Evolutionary conservation across 2,113 vertebrate genomes (phyloP).

Genomic region (Phalacrocorax carbo): DNA sequence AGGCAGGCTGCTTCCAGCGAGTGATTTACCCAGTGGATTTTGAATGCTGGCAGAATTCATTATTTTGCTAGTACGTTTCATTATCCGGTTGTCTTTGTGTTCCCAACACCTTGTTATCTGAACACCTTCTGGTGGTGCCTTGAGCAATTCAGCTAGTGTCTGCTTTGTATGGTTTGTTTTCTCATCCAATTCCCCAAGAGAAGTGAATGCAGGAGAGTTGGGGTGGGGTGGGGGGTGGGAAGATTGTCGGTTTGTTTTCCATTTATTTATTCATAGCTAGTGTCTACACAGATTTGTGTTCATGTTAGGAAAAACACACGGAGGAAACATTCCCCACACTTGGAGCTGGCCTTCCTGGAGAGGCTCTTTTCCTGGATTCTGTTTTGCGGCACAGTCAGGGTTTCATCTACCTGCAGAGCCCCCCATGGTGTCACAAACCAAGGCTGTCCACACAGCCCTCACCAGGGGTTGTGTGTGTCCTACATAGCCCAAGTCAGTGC

Average conservation of each 20-base stretch:
- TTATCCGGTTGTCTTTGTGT: background rate
- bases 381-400: background rate
- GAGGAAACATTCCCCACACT: rapidly evolving
- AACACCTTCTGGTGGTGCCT: constrained; percentile 32
- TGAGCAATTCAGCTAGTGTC: constrained; percentile 5
- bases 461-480: rapidly evolving
- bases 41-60: background rate
- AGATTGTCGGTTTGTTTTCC: background rate
- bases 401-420: background rate
- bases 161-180: background rate
- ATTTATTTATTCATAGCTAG: background rate
- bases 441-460: background rate
- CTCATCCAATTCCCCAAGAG: background rate
- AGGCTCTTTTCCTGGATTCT: background rate
- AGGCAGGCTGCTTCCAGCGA: background rate
- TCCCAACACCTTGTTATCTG: background rate
- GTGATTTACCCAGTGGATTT: background rate
- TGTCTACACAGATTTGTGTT: background rate
- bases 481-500: background rate
- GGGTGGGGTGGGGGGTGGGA: too few species aligned
- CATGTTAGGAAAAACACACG: background rate
- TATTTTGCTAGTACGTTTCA: background rate
- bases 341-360: background rate
- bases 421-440: background rate
- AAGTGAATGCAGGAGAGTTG: background rate